phyloP scores from a whole-genome alignment of 2,113 vertebrate genomes.

The Passerina amoena region DNA sequence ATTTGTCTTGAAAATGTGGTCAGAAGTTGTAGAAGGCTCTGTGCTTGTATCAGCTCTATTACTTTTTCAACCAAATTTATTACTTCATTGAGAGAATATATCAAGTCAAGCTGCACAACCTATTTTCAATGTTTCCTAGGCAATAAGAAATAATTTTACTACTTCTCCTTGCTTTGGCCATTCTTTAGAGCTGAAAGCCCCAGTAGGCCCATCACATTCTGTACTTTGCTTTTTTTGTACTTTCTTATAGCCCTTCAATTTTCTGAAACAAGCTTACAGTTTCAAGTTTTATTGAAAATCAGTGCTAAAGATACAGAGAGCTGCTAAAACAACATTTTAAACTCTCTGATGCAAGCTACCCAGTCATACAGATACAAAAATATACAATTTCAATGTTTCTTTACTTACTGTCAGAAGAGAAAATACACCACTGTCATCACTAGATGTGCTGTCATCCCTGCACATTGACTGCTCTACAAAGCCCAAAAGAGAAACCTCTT shows the following conservation, averaged over 20 bases:
- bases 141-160: not conserved
- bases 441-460: not conserved
- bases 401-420: not conserved
- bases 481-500: not conserved
- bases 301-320: not conserved
- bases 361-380: not conserved
- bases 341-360: not conserved
- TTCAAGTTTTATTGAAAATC: not conserved
- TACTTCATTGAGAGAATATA: not conserved
- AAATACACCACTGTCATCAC: not conserved
- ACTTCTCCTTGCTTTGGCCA: not conserved
- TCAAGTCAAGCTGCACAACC: not conserved
- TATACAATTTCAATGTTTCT: not conserved
- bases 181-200: not conserved
- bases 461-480: not conserved
- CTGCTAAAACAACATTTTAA: not conserved
- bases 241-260: not conserved
- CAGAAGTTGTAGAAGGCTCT: not conserved
- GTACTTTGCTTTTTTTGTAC: not conserved
- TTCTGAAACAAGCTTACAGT: not conserved
- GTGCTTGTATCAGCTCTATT: not conserved
- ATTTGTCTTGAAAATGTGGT: not conserved
- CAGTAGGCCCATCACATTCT: not conserved
- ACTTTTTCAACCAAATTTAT: not conserved
- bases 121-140: not conserved